Evolutionary conservation across 35 echinoderm and acorn worm species (phyloP), one percentile per base, ranked within the genome.

Genomic region (Holothuria glaberrima): DNA sequence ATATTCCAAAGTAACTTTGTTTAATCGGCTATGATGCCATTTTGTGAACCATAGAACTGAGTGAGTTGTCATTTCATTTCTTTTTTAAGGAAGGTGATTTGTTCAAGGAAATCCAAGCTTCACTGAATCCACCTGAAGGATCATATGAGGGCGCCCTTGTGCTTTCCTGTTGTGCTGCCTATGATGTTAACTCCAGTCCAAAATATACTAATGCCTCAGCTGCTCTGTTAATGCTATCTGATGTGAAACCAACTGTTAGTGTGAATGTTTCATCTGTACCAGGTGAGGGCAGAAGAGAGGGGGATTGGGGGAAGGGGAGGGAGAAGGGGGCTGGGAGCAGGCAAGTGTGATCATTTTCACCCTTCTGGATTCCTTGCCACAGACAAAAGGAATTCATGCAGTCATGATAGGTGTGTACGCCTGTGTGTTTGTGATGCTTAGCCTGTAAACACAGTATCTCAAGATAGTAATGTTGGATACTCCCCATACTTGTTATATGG

Each of bases 161-260:
- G 28, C 60, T 99, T 18, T 88, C 93, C 1, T 99, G 97, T 46
- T 99, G 97, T 80, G 91, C 91, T 21, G 61, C 93, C 9, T 20
- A 45, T 28, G 91, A 95, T 18, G 50, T 93, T 2, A 99, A 95
- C 76, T 85, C 82, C 21, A 99, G 91, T 54, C 82, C 93, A 5
- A 92, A 93, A 62, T 98, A 93, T 64, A 99, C 74, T 5, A 94
- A 93, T 25, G 78, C 67, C 22, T 89, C 91, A 9, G 80, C 81
- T 24, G 93, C 93, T 19, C 67, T 92, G 26, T 22, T 95, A 17
- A 84, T 92, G 19, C 65, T 83, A 29, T 84, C 91, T 0, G 88
- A 95, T 50, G 83, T 99, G 20, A 33, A 89, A 68, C 59, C 80
- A 29, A 46, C 68, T 38, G 26, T 17, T 0, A 20, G 50, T 38